phyloP scores from a whole-genome alignment of 2,797 vertebrate species.

The Pipistrellus pipistrellus region DNA sequence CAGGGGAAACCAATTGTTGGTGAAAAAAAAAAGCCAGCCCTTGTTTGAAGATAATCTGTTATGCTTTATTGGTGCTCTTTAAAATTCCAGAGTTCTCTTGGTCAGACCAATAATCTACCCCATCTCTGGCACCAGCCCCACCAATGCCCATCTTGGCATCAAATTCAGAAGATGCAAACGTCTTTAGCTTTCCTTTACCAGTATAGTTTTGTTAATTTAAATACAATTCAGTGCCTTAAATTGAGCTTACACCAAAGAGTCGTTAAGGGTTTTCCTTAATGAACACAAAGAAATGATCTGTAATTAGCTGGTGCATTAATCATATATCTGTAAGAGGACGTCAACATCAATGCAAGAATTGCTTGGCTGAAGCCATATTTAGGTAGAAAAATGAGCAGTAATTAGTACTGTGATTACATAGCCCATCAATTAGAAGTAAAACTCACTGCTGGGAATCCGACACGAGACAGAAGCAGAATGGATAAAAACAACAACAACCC shows the following conservation, averaged over 20 bases:
- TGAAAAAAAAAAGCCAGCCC: background rate
- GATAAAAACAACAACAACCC: background rate
- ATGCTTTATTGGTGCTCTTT: background rate
- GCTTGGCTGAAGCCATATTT: background rate
- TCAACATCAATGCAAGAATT: background rate
- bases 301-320: background rate
- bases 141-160: background rate
- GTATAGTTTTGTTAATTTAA: background rate
- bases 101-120: background rate
- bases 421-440: background rate
- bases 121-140: background rate
- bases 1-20: conserved; percentile 59
- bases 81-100: background rate
- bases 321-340: background rate
- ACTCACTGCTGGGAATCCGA: background rate
- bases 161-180: background rate
- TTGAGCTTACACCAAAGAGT: background rate
- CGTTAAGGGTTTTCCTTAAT: background rate
- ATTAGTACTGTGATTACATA: background rate
- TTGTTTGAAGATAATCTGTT: background rate
- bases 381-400: background rate
- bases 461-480: background rate
- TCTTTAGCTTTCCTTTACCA: background rate
- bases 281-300: conserved; percentile 9
- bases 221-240: conserved; percentile 16